Evolutionary conservation across 2,797 vertebrate species (phyloP).

Genomic region (Chelon auratus): DNA sequence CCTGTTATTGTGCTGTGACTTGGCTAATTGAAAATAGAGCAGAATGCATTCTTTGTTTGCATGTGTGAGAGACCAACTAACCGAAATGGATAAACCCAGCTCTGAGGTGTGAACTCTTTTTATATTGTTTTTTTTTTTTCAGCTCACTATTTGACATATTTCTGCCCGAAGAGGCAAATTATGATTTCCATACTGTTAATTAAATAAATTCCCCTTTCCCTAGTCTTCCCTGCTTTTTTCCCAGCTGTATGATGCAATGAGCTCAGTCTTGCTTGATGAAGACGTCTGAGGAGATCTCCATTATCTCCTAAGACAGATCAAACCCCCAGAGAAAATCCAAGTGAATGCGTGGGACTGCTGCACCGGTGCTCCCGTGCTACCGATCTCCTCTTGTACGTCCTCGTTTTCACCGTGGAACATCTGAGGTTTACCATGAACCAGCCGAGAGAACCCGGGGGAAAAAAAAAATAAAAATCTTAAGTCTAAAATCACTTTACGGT

Average conservation of each 20-base stretch:
- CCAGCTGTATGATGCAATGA: conserved; percentile 37
- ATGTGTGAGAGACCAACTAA: conserved; percentile 31
- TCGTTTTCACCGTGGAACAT: conserved; percentile 54
- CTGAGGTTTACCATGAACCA: conserved; percentile 67
- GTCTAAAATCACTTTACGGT: conserved; percentile 71
- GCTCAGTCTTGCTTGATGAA: conserved; percentile 59
- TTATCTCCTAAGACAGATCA: conserved; percentile 65
- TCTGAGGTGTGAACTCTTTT: conserved; percentile 18
- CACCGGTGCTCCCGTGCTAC: conserved; percentile 44
- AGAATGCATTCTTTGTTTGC: conserved; percentile 50
- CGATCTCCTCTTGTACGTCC: conserved; percentile 58
- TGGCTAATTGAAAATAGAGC: conserved; percentile 74
- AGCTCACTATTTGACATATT: conserved; percentile 31
- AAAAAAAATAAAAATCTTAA: conserved; percentile 32
- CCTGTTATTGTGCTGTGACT: conserved; percentile 69
- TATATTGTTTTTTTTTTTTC: conserved; percentile 9
- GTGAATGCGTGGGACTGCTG: conserved; percentile 64
- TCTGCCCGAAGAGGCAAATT: conserved; percentile 12
- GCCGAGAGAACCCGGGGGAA: conserved; percentile 40
- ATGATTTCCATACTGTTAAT: conserved; percentile 13
- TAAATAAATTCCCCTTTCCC: conserved; percentile 4
- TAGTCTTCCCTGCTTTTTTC: conserved; percentile 24
- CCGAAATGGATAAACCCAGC: background rate
- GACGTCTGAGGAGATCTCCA: conserved; percentile 61
- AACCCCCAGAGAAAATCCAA: conserved; percentile 65